Base-by-base conservation (phyloP, 2,113 vertebrate genomes). In the Gavialis gangeticus region DNA sequence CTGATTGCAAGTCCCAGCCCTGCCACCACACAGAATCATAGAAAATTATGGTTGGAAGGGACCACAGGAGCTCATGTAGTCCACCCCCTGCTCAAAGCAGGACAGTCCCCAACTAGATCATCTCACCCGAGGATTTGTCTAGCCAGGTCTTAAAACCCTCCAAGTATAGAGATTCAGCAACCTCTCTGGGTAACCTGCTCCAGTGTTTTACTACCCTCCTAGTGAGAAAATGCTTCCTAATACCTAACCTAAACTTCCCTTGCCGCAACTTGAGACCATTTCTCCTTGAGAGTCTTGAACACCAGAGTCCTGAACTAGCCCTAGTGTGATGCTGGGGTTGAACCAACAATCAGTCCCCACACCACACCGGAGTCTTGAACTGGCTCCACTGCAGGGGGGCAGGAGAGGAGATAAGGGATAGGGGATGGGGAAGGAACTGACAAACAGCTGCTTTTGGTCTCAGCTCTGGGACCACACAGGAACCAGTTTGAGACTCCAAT, bases 71-170 rank as follows among this genome's bases (percentile, higher is more conserved):
- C 2, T 55, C 34, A 46, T 88, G 19, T 30, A 46, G 18, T 82
- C 24, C 71, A 71, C 14, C 22, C 22, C 66, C 18, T 18, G 37
- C 0, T 0, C n/a, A 89, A 83, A 89, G 10, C 34, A 62, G 16
- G 77, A 9, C 46, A 46, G 46, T 46, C 46, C 60, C 79, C 28
- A 83, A 66, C 12, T 71, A 54, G 16, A 28, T 14, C 12, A 30
- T 9, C 11, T 1, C 1, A 37, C 60, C 82, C 71, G 76, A n/a
- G 34, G 30, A 3, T 10, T 22, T 0, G 1, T n/a, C 27, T 62
- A 75, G 16, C 0, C 73, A 67, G 59, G 82, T 79, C 69, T 0
- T 86, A 9, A 86, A 54, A 5, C 4, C 0, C 30, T 22, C 5
- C 18, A 15, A 54, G 18, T 46, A 16, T 63, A 5, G 60, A 91